Conservation (phyloP, 2,888 invertebrate species). For the Nomada lathburiana region DNA sequence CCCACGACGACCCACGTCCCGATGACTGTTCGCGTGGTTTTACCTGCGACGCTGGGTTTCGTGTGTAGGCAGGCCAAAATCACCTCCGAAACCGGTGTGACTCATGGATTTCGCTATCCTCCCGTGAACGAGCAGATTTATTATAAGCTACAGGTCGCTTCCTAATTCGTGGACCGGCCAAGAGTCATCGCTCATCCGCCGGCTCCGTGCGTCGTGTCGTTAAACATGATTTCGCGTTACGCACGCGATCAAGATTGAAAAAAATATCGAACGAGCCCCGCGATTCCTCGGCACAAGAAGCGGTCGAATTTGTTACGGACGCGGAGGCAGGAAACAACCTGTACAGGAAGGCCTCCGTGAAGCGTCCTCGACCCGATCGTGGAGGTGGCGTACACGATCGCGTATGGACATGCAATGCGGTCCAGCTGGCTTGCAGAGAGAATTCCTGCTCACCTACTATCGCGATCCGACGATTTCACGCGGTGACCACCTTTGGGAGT, state of each 20-base stretch:
- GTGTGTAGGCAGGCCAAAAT: conserved; percentile 68
- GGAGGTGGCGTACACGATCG: conserved; percentile 44
- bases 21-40: conserved; percentile 58
- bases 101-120: conserved; percentile 55
- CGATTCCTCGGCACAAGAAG: too few relatives aligned
- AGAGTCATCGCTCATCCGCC: not conserved
- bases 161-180: conserved; percentile 18
- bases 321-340: conserved; percentile 7
- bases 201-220: not conserved
- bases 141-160: conserved; percentile 46
- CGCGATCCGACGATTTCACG: conserved; percentile 24
- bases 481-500: not conserved
- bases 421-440: conserved; percentile 31
- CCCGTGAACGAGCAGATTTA: conserved; percentile 27
- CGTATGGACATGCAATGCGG: conserved; percentile 46
- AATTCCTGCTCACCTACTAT: conserved; percentile 52
- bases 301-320: not conserved
- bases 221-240: too few relatives aligned
- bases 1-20: conserved; percentile 65
- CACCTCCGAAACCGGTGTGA: conserved; percentile 70
- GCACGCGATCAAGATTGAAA: too few relatives aligned
- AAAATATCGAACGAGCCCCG: not conserved
- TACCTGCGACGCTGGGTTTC: conserved; percentile 51
- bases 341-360: conserved; percentile 4
- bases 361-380: conserved; percentile 52